Conservation (phyloP, 2,888 invertebrate species). For the Ormyrus pomaceus region DNA sequence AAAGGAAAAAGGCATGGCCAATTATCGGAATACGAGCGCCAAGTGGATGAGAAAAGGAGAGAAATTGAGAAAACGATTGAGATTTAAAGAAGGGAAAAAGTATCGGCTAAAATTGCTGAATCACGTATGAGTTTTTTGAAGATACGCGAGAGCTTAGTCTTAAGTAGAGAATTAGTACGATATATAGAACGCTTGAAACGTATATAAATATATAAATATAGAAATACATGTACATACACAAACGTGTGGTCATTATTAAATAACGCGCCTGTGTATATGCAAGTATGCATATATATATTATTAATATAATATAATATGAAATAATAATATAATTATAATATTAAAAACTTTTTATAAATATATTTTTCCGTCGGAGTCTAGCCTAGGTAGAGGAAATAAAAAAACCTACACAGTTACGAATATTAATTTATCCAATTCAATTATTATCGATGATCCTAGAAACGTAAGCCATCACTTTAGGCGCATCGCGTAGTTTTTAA, state of each 20-base stretch:
- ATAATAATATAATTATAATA: slow-evolving; percentile 66
- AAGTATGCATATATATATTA: slow-evolving; percentile 48
- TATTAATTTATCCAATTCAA: slow-evolving; percentile 72
- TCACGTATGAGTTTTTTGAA: slow-evolving; percentile 53
- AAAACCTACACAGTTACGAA: slow-evolving; percentile 71
- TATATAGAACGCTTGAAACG: slow-evolving; percentile 74
- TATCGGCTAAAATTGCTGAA: slow-evolving; percentile 42
- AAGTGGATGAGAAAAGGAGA: slow-evolving; percentile 18
- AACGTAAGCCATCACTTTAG: slow-evolving; percentile 69
- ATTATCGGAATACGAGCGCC: slow-evolving; percentile 20
- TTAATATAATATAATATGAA: slow-evolving; percentile 54
- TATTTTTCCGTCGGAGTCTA: slow-evolving; percentile 76
- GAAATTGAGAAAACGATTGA: background rate
- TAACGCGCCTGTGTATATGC: slow-evolving; percentile 22
- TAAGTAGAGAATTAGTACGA: slow-evolving; percentile 58
- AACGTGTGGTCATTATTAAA: background rate
- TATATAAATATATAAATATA: slow-evolving; percentile 64
- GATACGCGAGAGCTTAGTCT: slow-evolving; percentile 54
- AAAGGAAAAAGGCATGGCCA: slow-evolving; percentile 30
- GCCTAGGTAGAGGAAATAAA: slow-evolving; percentile 70
- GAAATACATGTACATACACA: slow-evolving; percentile 29
- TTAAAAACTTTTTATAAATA: slow-evolving; percentile 76
- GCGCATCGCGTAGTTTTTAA: slow-evolving; percentile 68
- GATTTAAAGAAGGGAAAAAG: background rate
- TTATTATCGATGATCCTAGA: slow-evolving; percentile 61